phyloP scores from a whole-genome alignment of 2,113 vertebrate genomes.

The Lampris megalopsis region DNA sequence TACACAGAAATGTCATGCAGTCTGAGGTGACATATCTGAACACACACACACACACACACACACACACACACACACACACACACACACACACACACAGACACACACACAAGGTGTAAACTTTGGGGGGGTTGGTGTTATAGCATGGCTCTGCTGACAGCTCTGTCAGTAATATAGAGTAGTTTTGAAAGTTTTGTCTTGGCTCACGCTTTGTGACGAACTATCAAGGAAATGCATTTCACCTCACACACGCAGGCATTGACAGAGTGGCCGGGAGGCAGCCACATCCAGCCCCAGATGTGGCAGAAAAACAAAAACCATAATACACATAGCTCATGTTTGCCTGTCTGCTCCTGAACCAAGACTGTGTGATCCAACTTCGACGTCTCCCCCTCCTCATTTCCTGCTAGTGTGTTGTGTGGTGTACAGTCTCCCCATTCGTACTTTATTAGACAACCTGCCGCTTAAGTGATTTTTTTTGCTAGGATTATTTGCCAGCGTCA shows the following conservation, averaged over 20 bases:
- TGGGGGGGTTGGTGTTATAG: conserved; percentile 28
- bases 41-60: background rate
- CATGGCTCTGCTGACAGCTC: conserved; percentile 17
- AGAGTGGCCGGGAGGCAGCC: background rate
- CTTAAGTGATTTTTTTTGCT: conserved; percentile 4
- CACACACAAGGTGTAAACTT: conserved; percentile 8
- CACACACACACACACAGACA: conserved; percentile 5
- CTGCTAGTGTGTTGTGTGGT: background rate
- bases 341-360: conserved; percentile 13
- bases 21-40: conserved; percentile 30
- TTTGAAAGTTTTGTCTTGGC: conserved; percentile 12
- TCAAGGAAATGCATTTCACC: background rate
- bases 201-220: conserved; percentile 17
- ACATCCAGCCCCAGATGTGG: background rate
- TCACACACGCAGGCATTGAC: background rate
- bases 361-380: conserved; percentile 24
- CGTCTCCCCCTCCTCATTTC: conserved; percentile 34
- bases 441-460: conserved; percentile 29
- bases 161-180: conserved; percentile 16
- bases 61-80: background rate
- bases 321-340: background rate
- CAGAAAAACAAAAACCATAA: background rate
- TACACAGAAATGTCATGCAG: background rate
- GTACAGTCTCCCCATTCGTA: background rate
- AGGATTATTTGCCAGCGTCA: conserved; percentile 1